phyloP scores from a whole-genome alignment of 1,140 invertebrate genomes.

The Danaus melanippus region DNA sequence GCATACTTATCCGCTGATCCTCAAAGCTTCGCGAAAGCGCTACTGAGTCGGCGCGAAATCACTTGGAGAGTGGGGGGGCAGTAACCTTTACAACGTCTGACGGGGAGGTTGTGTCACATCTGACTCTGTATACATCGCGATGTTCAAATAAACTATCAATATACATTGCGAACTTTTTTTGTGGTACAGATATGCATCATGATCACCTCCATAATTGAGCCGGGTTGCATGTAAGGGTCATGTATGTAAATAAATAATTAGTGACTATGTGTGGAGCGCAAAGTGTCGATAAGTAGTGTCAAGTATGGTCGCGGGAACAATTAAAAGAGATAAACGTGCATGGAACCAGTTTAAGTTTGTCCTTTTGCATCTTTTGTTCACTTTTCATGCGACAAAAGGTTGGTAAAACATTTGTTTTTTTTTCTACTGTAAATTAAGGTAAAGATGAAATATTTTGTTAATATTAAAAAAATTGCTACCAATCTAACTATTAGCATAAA shows the following conservation, averaged over 20 bases:
- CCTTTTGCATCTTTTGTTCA: constrained; percentile 56
- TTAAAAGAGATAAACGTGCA: constrained; percentile 57
- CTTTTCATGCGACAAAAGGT: constrained; percentile 45
- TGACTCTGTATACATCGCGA: constrained; percentile 48
- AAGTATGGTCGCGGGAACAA: constrained; percentile 57
- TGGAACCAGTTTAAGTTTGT: constrained; percentile 55
- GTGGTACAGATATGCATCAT: no score
- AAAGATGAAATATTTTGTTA: not conserved
- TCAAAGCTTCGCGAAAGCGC: constrained; percentile 51
- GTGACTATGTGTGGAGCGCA: constrained; percentile 46
- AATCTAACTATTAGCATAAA: not conserved
- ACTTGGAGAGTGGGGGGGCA: constrained; percentile 55
- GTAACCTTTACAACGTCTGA: constrained; percentile 44
- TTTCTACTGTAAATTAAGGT: not conserved
- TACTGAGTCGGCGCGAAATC: constrained; percentile 67
- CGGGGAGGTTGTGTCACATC: constrained; percentile 52
- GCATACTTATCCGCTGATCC: constrained; percentile 33
- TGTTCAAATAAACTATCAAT: constrained; percentile 37
- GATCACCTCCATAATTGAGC: no score
- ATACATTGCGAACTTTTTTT: constrained; percentile 1
- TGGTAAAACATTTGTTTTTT: constrained; percentile 26
- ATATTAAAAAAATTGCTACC: not conserved
- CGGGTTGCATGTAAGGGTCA: no score
- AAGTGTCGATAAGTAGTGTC: constrained; percentile 50
- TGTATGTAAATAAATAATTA: constrained; percentile 6